Base-by-base conservation (phyloP, 1,140 invertebrate genomes). In the Cecropterus lyciades region DNA sequence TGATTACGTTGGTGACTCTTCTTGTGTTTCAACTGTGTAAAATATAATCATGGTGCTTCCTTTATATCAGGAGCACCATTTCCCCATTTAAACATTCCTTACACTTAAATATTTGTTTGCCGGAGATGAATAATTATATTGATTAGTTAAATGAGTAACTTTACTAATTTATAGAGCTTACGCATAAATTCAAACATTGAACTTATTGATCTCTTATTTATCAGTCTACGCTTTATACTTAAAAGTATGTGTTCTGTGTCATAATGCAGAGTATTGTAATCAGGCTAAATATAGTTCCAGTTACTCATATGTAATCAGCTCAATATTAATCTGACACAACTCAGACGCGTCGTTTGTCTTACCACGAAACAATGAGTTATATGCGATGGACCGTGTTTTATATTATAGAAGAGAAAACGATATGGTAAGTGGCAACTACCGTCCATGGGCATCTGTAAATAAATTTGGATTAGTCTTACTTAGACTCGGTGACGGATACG, bases 191-290 rank as follows among this genome's bases (percentile, higher is more conserved):
- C 10, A 37, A 37, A 37, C 33, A 37, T n/a, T 37, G 33, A 11
- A 37, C 11, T 37, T 37, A 37, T 37, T 37, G 33, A 37, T 37
- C 33, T 37, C 10, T 37, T 37, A 37, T 37, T 37, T 37, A 37
- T 37, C 33, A 6, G 11, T 37, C 10, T 37, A 43, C n/a, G 37
- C 6, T 40, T 40, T 7, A 40, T n/a, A 1, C 10, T 3, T 43
- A 43, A 43, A 11, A 51, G n/a, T 11, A 14, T 27, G 17, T 30
- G 14, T 51, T 30, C 13, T 16, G 7, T 52, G 2, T 3, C 10
- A 52, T 52, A 52, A 33, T 33, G 27, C 24, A 15, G 27, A 33
- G 27, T 30, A 52, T 52, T 52, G 49, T 51, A 27, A 51, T 52
- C 49, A 33, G 27, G 14, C 49, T 33, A 52, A 52, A 33, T 52